These are phyloP conservation scores for Bellardia bayeri DNA, from an alignment of 2,888 invertebrate species.

Conservation along the genomic window DNA sequence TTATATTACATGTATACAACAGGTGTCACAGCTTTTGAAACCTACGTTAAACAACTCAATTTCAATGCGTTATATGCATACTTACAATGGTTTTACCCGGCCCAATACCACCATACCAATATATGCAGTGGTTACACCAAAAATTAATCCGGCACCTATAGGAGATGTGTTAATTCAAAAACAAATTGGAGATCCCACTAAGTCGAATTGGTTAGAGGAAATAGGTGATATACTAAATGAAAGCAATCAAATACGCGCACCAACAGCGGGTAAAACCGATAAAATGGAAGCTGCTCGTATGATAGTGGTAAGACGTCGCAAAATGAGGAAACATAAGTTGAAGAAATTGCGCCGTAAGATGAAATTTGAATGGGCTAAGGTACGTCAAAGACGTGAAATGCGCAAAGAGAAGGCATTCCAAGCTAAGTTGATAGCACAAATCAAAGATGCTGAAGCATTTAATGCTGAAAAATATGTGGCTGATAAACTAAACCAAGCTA, in stretches of 20 bases:
- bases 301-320: constrained; percentile 90
- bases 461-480: constrained; percentile 90
- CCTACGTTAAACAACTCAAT: constrained; percentile 30
- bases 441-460: constrained; percentile 90
- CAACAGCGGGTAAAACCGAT: constrained; percentile 79
- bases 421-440: constrained; percentile 87
- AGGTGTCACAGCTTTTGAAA: constrained; percentile 75
- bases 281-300: constrained; percentile 90
- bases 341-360: constrained; percentile 91
- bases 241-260: constrained; percentile 74
- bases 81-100: constrained; percentile 29
- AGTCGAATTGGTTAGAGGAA: constrained; percentile 78
- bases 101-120: constrained; percentile 45
- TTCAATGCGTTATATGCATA: constrained; percentile 68
- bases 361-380: constrained; percentile 91
- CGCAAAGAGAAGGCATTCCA: constrained; percentile 92
- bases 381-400: constrained; percentile 88
- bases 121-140: constrained; percentile 55
- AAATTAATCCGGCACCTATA: constrained; percentile 48
- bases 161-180: constrained; percentile 59
- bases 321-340: constrained; percentile 95
- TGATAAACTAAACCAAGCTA: constrained; percentile 87
- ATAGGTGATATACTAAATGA: constrained; percentile 80
- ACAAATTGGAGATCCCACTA: constrained; percentile 79
- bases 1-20: constrained; percentile 80